A percentile compares a stretch with the other conserved stretches of the same genome.
phyloP scores from a whole-genome alignment of 2,113 vertebrate species.

The Menidia beryllina region DNA sequence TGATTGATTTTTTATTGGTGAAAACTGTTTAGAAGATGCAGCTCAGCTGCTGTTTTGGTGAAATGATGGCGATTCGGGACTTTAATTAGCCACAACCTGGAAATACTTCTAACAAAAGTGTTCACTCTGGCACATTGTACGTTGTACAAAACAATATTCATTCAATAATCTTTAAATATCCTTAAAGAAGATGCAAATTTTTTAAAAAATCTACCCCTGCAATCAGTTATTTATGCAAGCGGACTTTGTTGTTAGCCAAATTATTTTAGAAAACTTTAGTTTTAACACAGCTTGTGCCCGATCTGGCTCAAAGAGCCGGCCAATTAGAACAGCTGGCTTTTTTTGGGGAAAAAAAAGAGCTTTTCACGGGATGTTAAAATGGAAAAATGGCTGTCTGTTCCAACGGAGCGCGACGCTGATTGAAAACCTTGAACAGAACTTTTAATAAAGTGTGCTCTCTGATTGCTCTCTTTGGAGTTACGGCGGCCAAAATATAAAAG shows the following conservation, averaged over 20 bases:
- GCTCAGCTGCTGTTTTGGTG: conserved; percentile 14
- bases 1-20: not conserved
- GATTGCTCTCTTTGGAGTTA: conserved; percentile 8
- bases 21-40: conserved; percentile 11
- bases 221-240: no score
- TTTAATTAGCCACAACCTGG: not conserved
- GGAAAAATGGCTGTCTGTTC: conserved; percentile 1
- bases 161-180: no score
- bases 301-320: no score
- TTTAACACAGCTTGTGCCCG: no score
- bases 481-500: not conserved
- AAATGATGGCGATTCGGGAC: conserved; percentile 13
- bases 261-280: no score
- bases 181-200: no score
- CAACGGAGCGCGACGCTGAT: not conserved
- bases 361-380: not conserved
- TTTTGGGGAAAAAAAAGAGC: no score
- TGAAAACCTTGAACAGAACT: not conserved
- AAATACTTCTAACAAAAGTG: not conserved
- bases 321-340: not conserved
- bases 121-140: no score
- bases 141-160: not conserved
- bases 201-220: no score
- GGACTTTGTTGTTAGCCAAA: no score
- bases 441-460: not conserved